phyloP scores from a whole-genome alignment of 2,888 invertebrate genomes.

The Agriotes lineatus region DNA sequence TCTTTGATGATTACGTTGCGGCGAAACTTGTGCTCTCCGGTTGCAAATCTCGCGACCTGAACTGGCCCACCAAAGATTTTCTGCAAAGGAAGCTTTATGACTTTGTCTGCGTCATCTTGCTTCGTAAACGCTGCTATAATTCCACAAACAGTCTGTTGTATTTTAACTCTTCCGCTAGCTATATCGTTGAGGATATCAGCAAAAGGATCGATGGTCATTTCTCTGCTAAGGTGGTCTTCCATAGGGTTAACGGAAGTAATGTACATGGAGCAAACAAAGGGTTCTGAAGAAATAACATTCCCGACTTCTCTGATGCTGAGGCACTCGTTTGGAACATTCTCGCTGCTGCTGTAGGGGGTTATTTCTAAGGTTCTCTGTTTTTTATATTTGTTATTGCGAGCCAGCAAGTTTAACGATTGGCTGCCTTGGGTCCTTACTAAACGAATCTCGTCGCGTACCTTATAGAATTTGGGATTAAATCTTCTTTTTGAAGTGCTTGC shows the following conservation, averaged over 20 bases:
- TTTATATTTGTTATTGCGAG: background rate
- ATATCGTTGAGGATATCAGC: conserved; percentile 45
- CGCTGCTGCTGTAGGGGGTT: conserved; percentile 3
- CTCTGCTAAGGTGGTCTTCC: conserved; percentile 33
- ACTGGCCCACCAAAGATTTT: conserved; percentile 64
- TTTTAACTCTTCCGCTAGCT: conserved; percentile 43
- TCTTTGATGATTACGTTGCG: conserved; percentile 65
- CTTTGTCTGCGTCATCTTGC: conserved; percentile 64
- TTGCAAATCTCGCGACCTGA: conserved; percentile 65
- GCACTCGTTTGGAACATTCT: conserved; percentile 9
- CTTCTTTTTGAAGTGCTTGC: background rate
- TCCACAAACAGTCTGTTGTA: conserved; percentile 59
- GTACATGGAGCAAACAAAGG: conserved; percentile 41
- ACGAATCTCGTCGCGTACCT: background rate
- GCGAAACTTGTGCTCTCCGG: conserved; percentile 62
- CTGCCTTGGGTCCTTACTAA: background rate
- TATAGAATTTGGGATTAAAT: background rate
- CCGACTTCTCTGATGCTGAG: conserved; percentile 19
- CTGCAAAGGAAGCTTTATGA: conserved; percentile 63
- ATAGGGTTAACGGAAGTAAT: conserved; percentile 44
- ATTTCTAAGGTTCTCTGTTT: background rate
- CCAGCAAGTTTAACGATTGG: background rate
- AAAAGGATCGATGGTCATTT: conserved; percentile 42
- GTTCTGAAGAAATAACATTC: conserved; percentile 20
- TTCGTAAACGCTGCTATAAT: conserved; percentile 63